These are phyloP conservation scores for Terrapene triunguis DNA, from an alignment of 2,113 vertebrate species.

Conservation along the genomic window DNA sequence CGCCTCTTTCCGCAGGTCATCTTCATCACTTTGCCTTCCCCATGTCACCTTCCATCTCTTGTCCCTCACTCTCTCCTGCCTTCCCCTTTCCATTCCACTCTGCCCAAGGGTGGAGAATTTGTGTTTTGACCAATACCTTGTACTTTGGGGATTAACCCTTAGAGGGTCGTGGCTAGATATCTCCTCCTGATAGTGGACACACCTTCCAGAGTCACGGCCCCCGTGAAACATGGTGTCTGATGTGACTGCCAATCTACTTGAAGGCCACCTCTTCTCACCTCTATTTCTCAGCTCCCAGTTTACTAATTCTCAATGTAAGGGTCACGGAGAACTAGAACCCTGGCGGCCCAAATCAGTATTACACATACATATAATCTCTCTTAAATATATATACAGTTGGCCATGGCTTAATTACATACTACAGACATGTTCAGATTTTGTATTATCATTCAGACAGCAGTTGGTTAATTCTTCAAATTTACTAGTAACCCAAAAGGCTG, in stretches of 20 bases:
- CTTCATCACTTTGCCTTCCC: background rate
- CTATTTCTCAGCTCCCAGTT: slow-evolving; percentile 4
- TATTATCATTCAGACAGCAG: background rate
- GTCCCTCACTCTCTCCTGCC: background rate
- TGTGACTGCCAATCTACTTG: background rate
- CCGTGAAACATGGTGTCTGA: background rate
- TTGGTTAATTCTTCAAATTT: slow-evolving; percentile 17
- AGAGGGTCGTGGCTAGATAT: background rate
- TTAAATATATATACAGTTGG: slow-evolving; percentile 42
- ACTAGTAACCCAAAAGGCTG: background rate
- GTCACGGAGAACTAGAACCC: background rate
- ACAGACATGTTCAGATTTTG: slow-evolving; percentile 8
- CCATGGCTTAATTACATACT: background rate
- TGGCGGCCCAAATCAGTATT: background rate
- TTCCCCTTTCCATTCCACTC: background rate
- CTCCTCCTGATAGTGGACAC: background rate
- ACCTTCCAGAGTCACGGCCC: background rate
- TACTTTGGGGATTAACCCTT: background rate
- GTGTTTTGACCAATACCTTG: background rate
- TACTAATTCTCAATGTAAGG: background rate
- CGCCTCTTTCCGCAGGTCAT: slow-evolving; percentile 6
- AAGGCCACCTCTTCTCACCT: background rate
- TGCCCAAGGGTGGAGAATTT: background rate
- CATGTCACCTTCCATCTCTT: background rate
- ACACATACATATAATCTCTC: background rate